Percentiles rank a stretch among this genome's conserved stretches.
phyloP scores from a whole-genome alignment of 2,888 invertebrate species.

The Tipula confusa region DNA sequence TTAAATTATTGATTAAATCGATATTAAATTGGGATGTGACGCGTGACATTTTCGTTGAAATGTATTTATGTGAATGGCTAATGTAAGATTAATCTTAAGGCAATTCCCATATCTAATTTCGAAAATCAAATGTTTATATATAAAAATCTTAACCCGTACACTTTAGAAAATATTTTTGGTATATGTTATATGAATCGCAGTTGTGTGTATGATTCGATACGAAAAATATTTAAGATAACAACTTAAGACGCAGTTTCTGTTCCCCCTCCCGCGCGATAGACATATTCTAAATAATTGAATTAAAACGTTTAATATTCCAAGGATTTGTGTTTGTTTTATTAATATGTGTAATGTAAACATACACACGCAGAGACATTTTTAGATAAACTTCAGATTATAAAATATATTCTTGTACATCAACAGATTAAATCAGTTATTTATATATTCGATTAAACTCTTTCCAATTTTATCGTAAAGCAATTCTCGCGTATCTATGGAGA shows the following conservation, averaged over 20 bases:
- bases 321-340: not conserved
- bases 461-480: not conserved
- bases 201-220: not conserved
- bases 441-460: not conserved
- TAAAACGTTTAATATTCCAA: constrained; percentile 3
- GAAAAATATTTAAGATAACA: not conserved
- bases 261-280: too few relatives aligned
- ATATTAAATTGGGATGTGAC: not conserved
- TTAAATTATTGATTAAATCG: not conserved
- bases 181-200: not conserved
- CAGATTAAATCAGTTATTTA: not conserved
- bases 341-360: too few relatives aligned
- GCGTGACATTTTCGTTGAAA: not conserved
- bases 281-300: not conserved
- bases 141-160: too few relatives aligned
- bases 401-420: not conserved
- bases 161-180: too few relatives aligned
- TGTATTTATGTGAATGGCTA: too few relatives aligned
- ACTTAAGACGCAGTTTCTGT: not conserved
- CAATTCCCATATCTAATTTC: not conserved
- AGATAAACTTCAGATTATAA: not conserved
- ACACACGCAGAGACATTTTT: not conserved
- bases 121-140: not conserved
- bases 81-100: too few relatives aligned
- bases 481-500: not conserved